Conservation (phyloP, 1,140 invertebrate genomes). For the Protaetia brevitarsis region DNA sequence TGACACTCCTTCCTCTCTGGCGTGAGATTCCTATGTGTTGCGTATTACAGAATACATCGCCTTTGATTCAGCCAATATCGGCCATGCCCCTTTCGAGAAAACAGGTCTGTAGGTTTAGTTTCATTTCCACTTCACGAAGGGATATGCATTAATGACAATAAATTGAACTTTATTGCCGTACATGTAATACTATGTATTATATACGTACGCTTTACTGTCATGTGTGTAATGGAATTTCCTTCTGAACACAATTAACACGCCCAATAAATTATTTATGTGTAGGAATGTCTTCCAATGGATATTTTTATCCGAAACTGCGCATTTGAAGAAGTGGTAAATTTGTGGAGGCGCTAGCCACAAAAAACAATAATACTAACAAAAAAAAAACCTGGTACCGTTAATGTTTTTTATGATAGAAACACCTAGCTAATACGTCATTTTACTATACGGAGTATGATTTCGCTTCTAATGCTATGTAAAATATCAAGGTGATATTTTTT, state of each 20-base stretch:
- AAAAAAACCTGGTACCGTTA: background rate
- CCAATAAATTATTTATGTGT: background rate
- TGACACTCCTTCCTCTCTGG: background rate
- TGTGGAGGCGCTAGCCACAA: too few relatives aligned
- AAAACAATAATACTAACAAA: too few relatives aligned
- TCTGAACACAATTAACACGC: background rate
- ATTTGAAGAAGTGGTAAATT: too few relatives aligned
- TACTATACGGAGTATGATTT: background rate
- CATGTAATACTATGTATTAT: too few relatives aligned
- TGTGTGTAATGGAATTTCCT: background rate
- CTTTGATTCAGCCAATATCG: background rate
- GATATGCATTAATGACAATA: too few relatives aligned
- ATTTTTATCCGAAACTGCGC: background rate
- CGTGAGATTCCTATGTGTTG: background rate
- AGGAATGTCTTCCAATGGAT: background rate
- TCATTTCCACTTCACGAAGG: background rate
- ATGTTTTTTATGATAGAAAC: background rate
- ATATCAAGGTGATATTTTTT: background rate
- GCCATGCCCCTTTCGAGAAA: background rate
- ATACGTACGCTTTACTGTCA: too few relatives aligned
- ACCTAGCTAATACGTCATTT: background rate
- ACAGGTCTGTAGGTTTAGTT: background rate
- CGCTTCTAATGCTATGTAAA: background rate
- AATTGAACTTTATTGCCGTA: too few relatives aligned
- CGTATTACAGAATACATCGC: background rate